Evolutionary conservation across 2,888 invertebrate genomes (phyloP).

Genomic region (Eristalis pertinax): DNA sequence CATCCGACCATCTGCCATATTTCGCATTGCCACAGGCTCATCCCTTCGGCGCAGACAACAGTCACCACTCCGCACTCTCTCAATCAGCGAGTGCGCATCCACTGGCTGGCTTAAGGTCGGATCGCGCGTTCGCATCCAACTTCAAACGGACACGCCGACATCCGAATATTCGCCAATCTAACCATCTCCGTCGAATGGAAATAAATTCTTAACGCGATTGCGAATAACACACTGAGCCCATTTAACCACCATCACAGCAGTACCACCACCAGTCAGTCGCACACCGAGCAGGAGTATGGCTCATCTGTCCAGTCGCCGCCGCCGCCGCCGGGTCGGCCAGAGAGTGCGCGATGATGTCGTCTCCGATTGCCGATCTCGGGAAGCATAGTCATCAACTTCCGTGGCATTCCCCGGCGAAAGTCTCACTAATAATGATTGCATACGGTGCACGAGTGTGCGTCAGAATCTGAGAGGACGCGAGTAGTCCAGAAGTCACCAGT

Average conservation of each 20-base stretch:
- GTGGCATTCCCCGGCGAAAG: slow-evolving; percentile 62
- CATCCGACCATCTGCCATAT: background rate
- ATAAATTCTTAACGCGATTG: slow-evolving; percentile 71
- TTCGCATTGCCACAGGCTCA: slow-evolving; percentile 1
- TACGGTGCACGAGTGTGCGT: slow-evolving; percentile 22
- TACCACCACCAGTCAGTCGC: slow-evolving; percentile 22
- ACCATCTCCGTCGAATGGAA: slow-evolving; percentile 67
- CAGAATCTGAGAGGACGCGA: slow-evolving; percentile 1
- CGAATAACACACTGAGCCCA: slow-evolving; percentile 56
- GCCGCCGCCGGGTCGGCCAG: slow-evolving; percentile 23
- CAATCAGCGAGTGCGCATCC: slow-evolving; percentile 23
- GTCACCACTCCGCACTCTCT: background rate
- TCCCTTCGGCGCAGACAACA: background rate
- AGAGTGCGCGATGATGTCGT: slow-evolving; percentile 65
- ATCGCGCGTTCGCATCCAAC: slow-evolving; percentile 37
- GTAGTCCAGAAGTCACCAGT: slow-evolving; percentile 29
- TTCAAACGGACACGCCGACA: slow-evolving; percentile 68
- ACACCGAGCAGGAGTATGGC: background rate
- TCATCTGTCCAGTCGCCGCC: background rate
- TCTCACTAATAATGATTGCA: slow-evolving; percentile 58
- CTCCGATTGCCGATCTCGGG: slow-evolving; percentile 37
- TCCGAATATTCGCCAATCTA: slow-evolving; percentile 69
- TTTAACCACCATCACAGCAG: slow-evolving; percentile 28
- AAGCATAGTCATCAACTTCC: slow-evolving; percentile 65
- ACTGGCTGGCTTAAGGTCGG: slow-evolving; percentile 14